These are phyloP conservation scores for Helobdella robusta DNA, from an alignment of 2,888 invertebrate genomes.

Conservation along the genomic window DNA sequence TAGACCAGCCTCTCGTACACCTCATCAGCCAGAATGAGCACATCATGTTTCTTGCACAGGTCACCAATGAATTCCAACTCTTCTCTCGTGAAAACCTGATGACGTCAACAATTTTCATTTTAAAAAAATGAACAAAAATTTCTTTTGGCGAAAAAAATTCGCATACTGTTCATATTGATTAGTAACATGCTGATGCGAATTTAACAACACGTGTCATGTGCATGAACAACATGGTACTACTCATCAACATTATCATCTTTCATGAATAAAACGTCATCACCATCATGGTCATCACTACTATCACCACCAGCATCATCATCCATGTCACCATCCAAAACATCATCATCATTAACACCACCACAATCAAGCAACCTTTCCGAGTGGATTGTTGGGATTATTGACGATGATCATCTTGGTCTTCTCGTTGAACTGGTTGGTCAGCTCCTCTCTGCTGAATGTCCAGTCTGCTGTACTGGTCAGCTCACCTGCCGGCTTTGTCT, in stretches of 20 bases:
- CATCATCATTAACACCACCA: not conserved
- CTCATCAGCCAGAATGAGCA: slow-evolving; percentile 85
- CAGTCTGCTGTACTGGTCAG: slow-evolving; percentile 67
- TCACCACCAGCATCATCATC: too few species aligned
- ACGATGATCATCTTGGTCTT: slow-evolving; percentile 88
- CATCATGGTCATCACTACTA: too few species aligned
- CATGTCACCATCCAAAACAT: not conserved
- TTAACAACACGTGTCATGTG: too few species aligned
- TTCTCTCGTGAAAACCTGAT: slow-evolving; percentile 44
- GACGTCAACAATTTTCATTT: slow-evolving; percentile 10
- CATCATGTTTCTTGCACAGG: slow-evolving; percentile 82
- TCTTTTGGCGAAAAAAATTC: too few species aligned
- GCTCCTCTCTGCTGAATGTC: slow-evolving; percentile 71
- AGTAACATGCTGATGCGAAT: too few species aligned
- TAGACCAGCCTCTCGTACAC: slow-evolving; percentile 94
- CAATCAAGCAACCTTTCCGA: slow-evolving; percentile 69
- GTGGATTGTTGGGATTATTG: slow-evolving; percentile 96
- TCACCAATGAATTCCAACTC: slow-evolving; percentile 63
- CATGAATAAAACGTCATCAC: too few species aligned
- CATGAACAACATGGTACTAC: too few species aligned
- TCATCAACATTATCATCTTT: too few species aligned
- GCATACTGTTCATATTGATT: too few species aligned
- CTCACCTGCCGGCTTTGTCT: slow-evolving; percentile 15
- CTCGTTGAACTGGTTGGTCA: slow-evolving; percentile 67
- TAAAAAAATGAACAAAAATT: too few species aligned